Base-by-base conservation (phyloP, 1,140 invertebrate species). In the Sycobia sp. region DNA sequence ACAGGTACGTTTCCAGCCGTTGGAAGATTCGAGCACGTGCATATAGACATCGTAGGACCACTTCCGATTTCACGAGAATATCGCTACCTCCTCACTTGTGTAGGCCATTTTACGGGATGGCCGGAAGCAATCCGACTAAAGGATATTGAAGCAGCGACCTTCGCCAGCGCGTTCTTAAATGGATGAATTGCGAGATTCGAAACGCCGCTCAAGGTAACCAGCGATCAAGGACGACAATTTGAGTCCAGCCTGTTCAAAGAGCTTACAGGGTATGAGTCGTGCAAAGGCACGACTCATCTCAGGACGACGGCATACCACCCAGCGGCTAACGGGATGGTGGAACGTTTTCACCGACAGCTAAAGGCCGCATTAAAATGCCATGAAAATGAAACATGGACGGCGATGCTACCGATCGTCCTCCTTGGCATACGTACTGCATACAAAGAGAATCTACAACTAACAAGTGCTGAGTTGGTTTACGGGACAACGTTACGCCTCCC, bases 21-120 rank as follows among this genome's bases (percentile, higher is more conserved):
- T 0, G 20, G 32, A 2, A 3, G 62, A 2, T 69, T 69, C 18
- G 49, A 67, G n/a, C 65, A 67, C 14, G 50, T 69, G 0, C 61
- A 69, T 23, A 43, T 67, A 0, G 55, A 67, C 32, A 32, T 69
- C 2, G 13, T 57, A 2, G n/a, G n/a, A n/a, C 11, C n/a, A 0
- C 27, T 25, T 1, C 36, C 36, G 14, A 27, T 20, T 8, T 5
- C 14, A 1, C 34, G 18, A 3, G 38, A 49, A 1, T 22, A 10
- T 8, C 11, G 14, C 7, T 51, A 60, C 7, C 43, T 46, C 11
- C 14, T 60, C 4, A 60, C 58, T 1, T 20, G 14, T 9, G 18
- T 60, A 3, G 58, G 51, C 22, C 20, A 50, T 2, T 62, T 46
- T 11, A 49, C 50, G 4, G 16, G 50, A 2, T 62, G 59, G 59